Evolutionary conservation across 1,140 invertebrate species (phyloP), one percentile per base, ranked within the genome.

Genomic region (Bombus terrestris): DNA sequence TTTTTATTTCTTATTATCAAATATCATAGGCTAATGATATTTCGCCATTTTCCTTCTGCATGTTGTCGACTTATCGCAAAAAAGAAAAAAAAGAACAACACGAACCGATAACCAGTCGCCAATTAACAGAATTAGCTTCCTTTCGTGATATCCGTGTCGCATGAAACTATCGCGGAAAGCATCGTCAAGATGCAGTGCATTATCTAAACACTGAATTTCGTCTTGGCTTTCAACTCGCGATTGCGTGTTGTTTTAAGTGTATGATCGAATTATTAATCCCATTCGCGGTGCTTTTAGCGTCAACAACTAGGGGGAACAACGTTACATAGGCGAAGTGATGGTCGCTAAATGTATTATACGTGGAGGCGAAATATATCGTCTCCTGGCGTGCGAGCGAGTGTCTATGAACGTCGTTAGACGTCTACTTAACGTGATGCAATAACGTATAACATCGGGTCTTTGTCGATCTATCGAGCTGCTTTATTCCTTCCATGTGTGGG

Each of bases 341-440:
- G 59, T 35, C 18, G 39, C 28, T 57, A 62, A 35, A n/a, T 9
- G 28, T 59, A 41, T 66, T 41, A 62, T 47, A 59, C 39, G 62
- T 8, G 28, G 39, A 66, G 37, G 53, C 62, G 64, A 78, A 85
- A 88, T 62, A 88, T 62, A 86, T 80, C 41, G 37, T 74, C 77
- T 69, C 57, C 13, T 84, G 12, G 66, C 57, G 69, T 73, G 53
- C 37, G 32, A 35, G 62, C 41, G 15, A 80, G 66, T 78, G 57
- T 35, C 57, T 62, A 25, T 35, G 81, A 74, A 81, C 43, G 73
- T 57, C 66, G 85, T 89, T 87, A 86, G 81, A 78, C 32, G 66
- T 82, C 82, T 66, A 83, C 87, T 90, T 90, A 87, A 82, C 84
- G 39, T 90, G 80, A 84, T 90, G 57, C 66, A 76, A 73, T 83